A percentile compares a stretch with the other conserved stretches of the same genome.
Conservation (phyloP, 2,797 vertebrate genomes). For the Tapirus indicus region DNA sequence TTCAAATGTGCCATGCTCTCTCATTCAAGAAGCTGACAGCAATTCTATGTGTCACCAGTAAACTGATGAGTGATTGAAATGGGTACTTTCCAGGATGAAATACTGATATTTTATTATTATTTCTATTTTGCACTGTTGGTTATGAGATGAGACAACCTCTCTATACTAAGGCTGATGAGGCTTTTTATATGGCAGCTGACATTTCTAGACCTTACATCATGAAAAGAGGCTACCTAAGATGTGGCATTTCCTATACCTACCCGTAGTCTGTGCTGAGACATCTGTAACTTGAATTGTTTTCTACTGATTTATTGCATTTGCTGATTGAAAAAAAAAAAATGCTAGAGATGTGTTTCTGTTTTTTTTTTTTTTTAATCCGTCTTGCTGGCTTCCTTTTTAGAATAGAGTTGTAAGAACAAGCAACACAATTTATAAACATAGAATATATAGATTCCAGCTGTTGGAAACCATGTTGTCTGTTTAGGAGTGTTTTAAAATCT, state of each 20-base stretch:
- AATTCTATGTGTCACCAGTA: not conserved
- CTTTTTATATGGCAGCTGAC: slow-evolving; percentile 54
- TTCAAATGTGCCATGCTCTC: not conserved
- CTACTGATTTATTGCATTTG: slow-evolving; percentile 79
- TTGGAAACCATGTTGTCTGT: slow-evolving; percentile 45
- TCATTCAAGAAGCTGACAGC: slow-evolving; percentile 57
- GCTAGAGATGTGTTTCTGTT: slow-evolving; percentile 46
- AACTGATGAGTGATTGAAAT: slow-evolving; percentile 17
- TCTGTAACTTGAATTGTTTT: slow-evolving; percentile 76
- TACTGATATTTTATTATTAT: slow-evolving; percentile 28
- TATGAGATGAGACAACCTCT: slow-evolving; percentile 69
- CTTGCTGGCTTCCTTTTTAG: slow-evolving; percentile 65
- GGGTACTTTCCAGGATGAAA: slow-evolving; percentile 27
- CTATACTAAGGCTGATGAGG: not conserved
- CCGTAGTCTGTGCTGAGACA: slow-evolving; percentile 62
- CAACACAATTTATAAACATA: slow-evolving; percentile 68
- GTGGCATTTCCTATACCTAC: slow-evolving; percentile 31
- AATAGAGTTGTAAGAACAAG: slow-evolving; percentile 49
- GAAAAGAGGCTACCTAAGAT: slow-evolving; percentile 69
- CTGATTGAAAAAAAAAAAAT: slow-evolving; percentile 71
- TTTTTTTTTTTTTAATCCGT: slow-evolving; percentile 70
- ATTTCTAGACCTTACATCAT: slow-evolving; percentile 73
- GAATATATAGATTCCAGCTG: slow-evolving; percentile 68
- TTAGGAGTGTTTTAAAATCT: slow-evolving; percentile 42
- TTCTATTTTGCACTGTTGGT: slow-evolving; percentile 72